Evolutionary conservation across 2,797 vertebrate species (phyloP).

Genomic region (Scomberomorus guttatus): DNA sequence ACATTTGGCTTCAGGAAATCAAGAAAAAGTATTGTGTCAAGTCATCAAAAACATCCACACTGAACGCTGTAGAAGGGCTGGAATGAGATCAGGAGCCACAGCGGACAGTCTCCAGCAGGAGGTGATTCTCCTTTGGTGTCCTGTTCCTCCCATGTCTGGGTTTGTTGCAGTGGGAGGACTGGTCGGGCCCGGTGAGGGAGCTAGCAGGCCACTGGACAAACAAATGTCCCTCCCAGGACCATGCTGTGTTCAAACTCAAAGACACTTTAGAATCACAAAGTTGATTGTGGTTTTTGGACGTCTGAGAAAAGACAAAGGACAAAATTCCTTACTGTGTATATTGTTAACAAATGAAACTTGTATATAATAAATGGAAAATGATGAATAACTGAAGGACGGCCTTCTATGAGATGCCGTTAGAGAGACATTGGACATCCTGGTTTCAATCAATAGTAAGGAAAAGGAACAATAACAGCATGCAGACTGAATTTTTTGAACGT

Average conservation of each 20-base stretch:
- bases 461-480: not conserved
- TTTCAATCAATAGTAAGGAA: constrained; percentile 9
- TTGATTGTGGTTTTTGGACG: not conserved
- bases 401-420: too few species aligned
- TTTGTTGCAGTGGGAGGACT: not conserved
- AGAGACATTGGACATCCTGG: not conserved
- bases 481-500: not conserved
- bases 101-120: not conserved
- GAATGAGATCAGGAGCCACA: not conserved
- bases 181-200: not conserved
- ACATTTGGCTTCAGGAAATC: not conserved
- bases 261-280: not conserved
- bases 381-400: not conserved
- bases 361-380: not conserved
- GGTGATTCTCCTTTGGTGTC: not conserved
- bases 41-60: not conserved
- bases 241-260: not conserved
- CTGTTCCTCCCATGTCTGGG: not conserved
- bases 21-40: not conserved
- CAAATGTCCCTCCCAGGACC: not conserved
- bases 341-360: not conserved
- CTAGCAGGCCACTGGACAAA: not conserved
- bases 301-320: not conserved
- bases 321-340: too few species aligned
- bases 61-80: not conserved